Base-by-base conservation (phyloP, 2,797 vertebrate genomes). In the Lepilemur septentrionalis region DNA sequence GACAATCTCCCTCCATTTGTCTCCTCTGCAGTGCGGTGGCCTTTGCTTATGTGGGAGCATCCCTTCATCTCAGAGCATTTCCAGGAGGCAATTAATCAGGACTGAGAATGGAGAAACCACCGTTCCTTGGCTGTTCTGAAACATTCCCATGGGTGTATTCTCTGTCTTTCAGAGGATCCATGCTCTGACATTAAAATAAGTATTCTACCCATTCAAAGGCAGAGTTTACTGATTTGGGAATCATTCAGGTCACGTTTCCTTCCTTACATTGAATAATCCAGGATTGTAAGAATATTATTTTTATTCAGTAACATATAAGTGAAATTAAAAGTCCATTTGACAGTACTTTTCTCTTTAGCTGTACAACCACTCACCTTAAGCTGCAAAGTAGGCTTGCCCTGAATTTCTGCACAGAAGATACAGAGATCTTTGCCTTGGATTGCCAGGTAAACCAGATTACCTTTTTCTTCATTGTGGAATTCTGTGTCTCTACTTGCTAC, bases 361-460 rank as follows among this genome's bases (percentile, higher is more conserved):
- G 8, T 23, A 52, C 8, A 69, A 23, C 23, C 14, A 85, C 96
- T 97, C 83, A 98, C 95, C 95, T 97, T 50, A 22, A 97, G 75
- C 65, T 94, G 79, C 83, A 97, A 38, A 14, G 67, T 70, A 2
- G 95, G 91, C 20, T 72, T 38, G 28, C 57, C 75, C 1, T 70
- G 22, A 20, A 59, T 41, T 82, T 97, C 89, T 41, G 7, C 9
- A 22, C 89, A 95, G 70, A n/a, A 95, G 35, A 98, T 57, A 48
- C 84, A 92, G 32, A 93, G 88, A 9, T 10, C 22, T 65, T 28
- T 28, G 22, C 3, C 46, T 23, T 80, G 23, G 69, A 97, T 94
- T 76, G 93, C 96, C 81, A 96, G 15, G 20, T 89, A 96, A 72
- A 93, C 69, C 0, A 75, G 63, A 76, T 48, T 87, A 48, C 73